Evolutionary conservation across 64 coral and sea anemone genomes (phyloP), one percentile per base, ranked within the genome.

Genomic region (Hydrozoanthus tunicans): DNA sequence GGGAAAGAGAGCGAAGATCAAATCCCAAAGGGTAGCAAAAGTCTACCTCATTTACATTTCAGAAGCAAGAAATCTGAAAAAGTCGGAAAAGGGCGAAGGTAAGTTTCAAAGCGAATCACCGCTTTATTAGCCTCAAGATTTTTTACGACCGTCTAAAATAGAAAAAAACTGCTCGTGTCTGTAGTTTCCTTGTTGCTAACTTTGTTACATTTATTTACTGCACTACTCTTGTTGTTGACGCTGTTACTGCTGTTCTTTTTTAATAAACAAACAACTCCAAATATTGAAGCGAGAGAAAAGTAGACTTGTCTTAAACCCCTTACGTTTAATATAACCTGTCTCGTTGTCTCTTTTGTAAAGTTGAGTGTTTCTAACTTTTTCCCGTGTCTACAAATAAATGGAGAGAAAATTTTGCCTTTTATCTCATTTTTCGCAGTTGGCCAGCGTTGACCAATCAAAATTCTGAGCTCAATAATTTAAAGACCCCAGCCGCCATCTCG

Each of bases 401-500:
- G 2, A 43, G 32, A 43, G 32, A 43, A 1, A 43, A 43, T 43
- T 43, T 43, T 43, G 7, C 25, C 24, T 5, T 15, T 5, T 66
- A 7, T 59, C 86, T 32, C 64, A 14, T 62, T 26, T 32, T 63
- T 83, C 81, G 53, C n/a, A 97, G 95, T 89, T 97, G 95, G 95
- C 95, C 95, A 43, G 72, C 77, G n/a, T 78, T 97, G 17, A 24
- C 92, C 72, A 91, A 70, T 53, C 70, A 81, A 59, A 82, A 64
- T 51, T 85, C 70, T 6, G 32, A 85, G 7, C 81, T 77, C 51
- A 8, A n/a, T 9, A 86, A 78, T 25, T 57, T 78, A 27, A 94
- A 95, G 51, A 99, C 94, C 7, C 97, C 97, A 51, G 97, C 97
- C 57, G 78, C 80, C 3, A 52, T 95, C 69, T 92, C 97, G 26